Base-by-base conservation (phyloP, 2,888 invertebrate genomes). In the Rhagonycha fulva region DNA sequence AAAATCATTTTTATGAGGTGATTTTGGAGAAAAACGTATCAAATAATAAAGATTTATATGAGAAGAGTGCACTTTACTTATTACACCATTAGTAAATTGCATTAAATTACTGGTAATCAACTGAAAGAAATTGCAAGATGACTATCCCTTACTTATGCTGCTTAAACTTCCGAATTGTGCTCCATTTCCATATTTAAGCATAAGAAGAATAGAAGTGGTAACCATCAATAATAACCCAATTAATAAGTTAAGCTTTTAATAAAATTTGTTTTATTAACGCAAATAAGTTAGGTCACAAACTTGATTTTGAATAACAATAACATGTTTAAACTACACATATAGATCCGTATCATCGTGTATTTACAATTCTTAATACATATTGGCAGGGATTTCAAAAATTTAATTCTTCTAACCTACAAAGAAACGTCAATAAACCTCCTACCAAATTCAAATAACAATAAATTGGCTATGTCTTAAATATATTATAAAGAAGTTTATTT, bases 251-350 rank as follows among this genome's bases (percentile, higher is more conserved):
- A 24, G 63, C 63, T 26, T 72, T 84, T 87, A 87, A 85, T 87
- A 87, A 88, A 88, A 87, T 85, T 86, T 82, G 85, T 79, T 88
- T 87, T 87, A 87, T 87, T 87, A 88, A 88, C 87, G 87, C 86
- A 88, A 88, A 87, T 88, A 87, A 87, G 88, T 88, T 88, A 88
- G 86, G 86, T 88, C 87, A 87, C 87, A 87, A 66, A 87, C 86
- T 87, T 85, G 80, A 81, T 86, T 84, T 86, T 84, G 85, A 86
- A 87, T 87, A 87, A 88, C 87, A 87, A 87, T 87, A 87, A 88
- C 87, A 87, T 85, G 85, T 84, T 86, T 83, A 73, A 67, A 84
- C 87, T 87, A 88, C 87, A 88, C 87, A 87, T 87, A 87, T 86
- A 87, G 85, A 87, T 85, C 84, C 81, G 81, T 81, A 83, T 47